Base-by-base conservation (phyloP, 2,113 vertebrate genomes). In the Oenanthe oenanthe region DNA sequence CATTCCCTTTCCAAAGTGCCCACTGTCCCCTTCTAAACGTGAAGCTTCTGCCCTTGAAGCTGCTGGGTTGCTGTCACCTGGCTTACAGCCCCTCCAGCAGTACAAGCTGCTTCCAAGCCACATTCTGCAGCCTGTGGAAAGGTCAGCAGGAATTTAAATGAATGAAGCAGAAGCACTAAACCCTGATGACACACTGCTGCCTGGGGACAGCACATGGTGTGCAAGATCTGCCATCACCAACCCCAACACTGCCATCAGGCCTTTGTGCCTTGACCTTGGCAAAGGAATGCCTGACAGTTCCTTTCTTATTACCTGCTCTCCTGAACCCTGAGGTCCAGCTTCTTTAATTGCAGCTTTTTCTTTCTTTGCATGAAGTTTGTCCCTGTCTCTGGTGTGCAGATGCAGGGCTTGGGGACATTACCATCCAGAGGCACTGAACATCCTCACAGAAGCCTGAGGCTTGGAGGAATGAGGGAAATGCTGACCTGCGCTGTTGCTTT, bases 51-150 rank as follows among this genome's bases (percentile, higher is more conserved):
- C 57, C 88, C 10, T 4, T 95, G 92, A 95, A 96, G 95, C 92
- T 96, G 92, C 85, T 81, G 84, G 32, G 25, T 7, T 57, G 93
- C 89, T 97, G 80, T 91, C 92, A 97, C 93, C 88, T 65, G 72
- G 77, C 63, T 93, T 88, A 77, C 28, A 45, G 82, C 48, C 80
- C 93, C 83, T 89, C 83, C 87, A 68, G 76, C 84, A 82, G 72
- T 62, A 97, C 91, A 94, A 92, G 96, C 53, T 95, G 95, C 92
- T 93, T 93, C 95, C 89, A 83, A 95, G 92, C 20, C 74, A 88
- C 89, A 85, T 65, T 91, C 96, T 92, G 88, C 68, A 97, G 72
- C 63, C 84, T 92, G 47, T 47, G 42, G 94, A 96, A 89, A 85
- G 92, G 92, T 96, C 95, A 96, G 50, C 67, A 87, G 67, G 94